Base-by-base conservation (phyloP, 2,888 invertebrate genomes). In the Lymantria monacha region DNA sequence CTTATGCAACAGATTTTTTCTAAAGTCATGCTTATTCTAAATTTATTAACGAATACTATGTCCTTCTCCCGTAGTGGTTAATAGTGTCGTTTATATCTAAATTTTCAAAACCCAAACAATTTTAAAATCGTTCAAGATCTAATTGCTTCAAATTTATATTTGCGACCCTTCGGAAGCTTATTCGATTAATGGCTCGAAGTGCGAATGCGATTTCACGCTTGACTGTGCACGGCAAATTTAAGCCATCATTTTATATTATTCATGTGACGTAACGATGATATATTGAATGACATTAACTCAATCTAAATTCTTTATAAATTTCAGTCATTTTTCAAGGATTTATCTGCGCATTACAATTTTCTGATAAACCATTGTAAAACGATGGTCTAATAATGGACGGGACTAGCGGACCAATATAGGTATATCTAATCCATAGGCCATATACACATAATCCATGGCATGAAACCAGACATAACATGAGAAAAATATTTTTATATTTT, bases 201-300 rank as follows among this genome's bases (percentile, higher is more conserved):
- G 59, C 60, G 65, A 68, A 71, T 68, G 54, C 61, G 63, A 70
- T 74, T 73, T 73, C 57, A 62, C 63, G 59, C 51, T 59, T 58
- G 61, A 66, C 54, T 63, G 66, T 55, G 55, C 41, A 46, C 47
- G 48, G 46, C 43, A 55, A 57, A 63, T 59, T 65, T 67, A 60
- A 55, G 46, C 57, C 63, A 66, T 73, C 74, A 70, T 62, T 62
- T 63, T 75, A 72, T 79, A 82, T 83, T 81, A 83, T 82, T 83
- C 78, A 80, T 57, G 47, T 72, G 66, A 67, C 72, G 65, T 72
- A 72, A 76, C 67, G 70, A 77, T 83, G 81, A 84, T 79, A 72
- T 81, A 83, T 83, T 69, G 65, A 66, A 61, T 67, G 70, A 77
- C 79, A 81, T 83, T 79, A 80, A 72, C 75, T 76, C 76, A 69